Evolutionary conservation across 1,140 invertebrate genomes (phyloP).

Genomic region (Heliconius hewitsoni): DNA sequence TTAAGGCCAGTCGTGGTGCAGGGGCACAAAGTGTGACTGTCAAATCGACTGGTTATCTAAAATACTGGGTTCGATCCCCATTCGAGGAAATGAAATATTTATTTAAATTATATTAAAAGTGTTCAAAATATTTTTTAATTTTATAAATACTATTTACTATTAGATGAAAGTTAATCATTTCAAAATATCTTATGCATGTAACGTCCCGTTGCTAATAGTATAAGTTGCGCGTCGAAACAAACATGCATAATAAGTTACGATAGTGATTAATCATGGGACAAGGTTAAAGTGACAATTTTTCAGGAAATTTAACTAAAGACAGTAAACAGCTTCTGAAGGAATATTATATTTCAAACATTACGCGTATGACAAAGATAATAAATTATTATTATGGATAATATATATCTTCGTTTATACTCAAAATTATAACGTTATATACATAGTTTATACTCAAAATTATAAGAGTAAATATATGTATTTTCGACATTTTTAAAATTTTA

Average conservation of each 20-base stretch:
- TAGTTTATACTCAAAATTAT: neutral
- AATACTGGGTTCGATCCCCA: too few species aligned
- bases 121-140: too few species aligned
- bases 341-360: neutral
- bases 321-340: neutral
- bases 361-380: neutral
- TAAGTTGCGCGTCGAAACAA: conserved; percentile 21
- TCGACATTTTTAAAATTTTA: too few species aligned
- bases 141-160: too few species aligned
- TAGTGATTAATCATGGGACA: conserved; percentile 30
- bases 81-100: too few species aligned
- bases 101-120: too few species aligned
- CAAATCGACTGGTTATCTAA: too few species aligned
- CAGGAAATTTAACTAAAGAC: neutral
- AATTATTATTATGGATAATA: neutral
- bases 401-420: neutral
- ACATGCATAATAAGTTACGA: conserved; percentile 20
- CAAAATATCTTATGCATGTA: conserved; percentile 11
- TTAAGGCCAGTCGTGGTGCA: too few species aligned
- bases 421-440: neutral
- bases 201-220: conserved; percentile 13
- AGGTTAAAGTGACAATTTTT: conserved; percentile 29
- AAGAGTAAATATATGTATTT: too few species aligned
- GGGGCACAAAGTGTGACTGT: too few species aligned
- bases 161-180: neutral